These are phyloP conservation scores for Falco punctatus DNA, from an alignment of 2,113 vertebrate genomes.

Conservation along the genomic window DNA sequence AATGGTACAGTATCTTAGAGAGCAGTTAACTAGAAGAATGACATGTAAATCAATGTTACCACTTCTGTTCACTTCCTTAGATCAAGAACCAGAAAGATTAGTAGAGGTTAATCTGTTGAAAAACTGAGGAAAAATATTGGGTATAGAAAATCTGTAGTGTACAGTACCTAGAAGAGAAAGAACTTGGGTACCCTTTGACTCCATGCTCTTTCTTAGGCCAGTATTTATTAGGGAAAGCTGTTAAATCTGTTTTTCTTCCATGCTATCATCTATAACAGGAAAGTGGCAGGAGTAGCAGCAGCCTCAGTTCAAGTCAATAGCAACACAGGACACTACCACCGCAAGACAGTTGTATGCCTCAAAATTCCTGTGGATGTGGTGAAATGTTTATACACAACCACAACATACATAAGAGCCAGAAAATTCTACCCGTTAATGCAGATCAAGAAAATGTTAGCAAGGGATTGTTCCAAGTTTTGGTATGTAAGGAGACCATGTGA, in stretches of 20 bases:
- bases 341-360: neutral
- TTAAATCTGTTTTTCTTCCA: neutral
- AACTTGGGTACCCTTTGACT: neutral
- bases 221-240: neutral
- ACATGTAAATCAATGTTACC: neutral
- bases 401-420: neutral
- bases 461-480: neutral
- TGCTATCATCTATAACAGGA: neutral
- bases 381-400: neutral
- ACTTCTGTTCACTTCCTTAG: slow-evolving; percentile 22
- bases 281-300: neutral
- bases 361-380: neutral
- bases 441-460: neutral
- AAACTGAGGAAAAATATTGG: neutral
- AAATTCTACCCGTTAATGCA: neutral
- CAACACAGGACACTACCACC: neutral
- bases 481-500: neutral
- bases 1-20: neutral
- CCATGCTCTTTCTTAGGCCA: neutral
- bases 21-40: neutral
- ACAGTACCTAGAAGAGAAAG: neutral
- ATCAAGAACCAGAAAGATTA: slow-evolving; percentile 20
- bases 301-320: neutral
- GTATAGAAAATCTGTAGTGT: neutral
- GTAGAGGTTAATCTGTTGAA: neutral